A percentile compares a stretch with the other conserved stretches of the same genome.
Conservation (phyloP, 1,140 invertebrate genomes). For the Trachymyrmex septentrionalis region DNA sequence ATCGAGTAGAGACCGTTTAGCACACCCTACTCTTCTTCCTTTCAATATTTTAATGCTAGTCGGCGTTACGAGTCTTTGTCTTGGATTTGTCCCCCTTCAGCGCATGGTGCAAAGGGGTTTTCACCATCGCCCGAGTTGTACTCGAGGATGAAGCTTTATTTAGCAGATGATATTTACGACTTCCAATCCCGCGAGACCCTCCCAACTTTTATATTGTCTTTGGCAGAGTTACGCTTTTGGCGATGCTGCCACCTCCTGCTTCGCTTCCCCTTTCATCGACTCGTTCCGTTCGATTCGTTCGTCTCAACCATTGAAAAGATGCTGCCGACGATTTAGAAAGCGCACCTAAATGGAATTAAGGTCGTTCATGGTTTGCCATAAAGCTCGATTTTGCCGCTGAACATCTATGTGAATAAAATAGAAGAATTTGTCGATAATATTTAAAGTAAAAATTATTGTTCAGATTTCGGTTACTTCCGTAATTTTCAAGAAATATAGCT, state of each 20-base stretch:
- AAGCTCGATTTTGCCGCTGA: conserved; percentile 41
- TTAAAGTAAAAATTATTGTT: neutral
- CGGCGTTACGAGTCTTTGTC: conserved; percentile 82
- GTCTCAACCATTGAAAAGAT: conserved; percentile 64
- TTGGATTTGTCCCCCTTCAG: conserved; percentile 70
- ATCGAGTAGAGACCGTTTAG: conserved; percentile 57
- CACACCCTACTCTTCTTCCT: conserved; percentile 56
- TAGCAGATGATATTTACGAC: conserved; percentile 86
- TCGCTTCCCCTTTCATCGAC: conserved; percentile 69
- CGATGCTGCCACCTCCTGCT: conserved; percentile 52
- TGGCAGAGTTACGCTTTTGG: conserved; percentile 74
- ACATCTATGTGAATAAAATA: conserved; percentile 11
- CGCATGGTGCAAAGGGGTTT: conserved; percentile 79
- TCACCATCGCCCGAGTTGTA: conserved; percentile 72
- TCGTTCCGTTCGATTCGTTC: conserved; percentile 61
- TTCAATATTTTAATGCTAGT: conserved; percentile 83
- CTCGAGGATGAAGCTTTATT: conserved; percentile 84
- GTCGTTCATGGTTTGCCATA: conserved; percentile 58
- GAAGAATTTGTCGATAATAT: neutral
- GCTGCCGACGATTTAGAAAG: conserved; percentile 66
- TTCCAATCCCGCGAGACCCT: conserved; percentile 81
- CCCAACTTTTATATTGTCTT: conserved; percentile 84
- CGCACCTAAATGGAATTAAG: conserved; percentile 65
- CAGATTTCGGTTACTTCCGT: neutral
- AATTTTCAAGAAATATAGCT: neutral